These are phyloP conservation scores for Nesoenas mayeri DNA, from an alignment of 2,113 vertebrate genomes.

Conservation along the genomic window DNA sequence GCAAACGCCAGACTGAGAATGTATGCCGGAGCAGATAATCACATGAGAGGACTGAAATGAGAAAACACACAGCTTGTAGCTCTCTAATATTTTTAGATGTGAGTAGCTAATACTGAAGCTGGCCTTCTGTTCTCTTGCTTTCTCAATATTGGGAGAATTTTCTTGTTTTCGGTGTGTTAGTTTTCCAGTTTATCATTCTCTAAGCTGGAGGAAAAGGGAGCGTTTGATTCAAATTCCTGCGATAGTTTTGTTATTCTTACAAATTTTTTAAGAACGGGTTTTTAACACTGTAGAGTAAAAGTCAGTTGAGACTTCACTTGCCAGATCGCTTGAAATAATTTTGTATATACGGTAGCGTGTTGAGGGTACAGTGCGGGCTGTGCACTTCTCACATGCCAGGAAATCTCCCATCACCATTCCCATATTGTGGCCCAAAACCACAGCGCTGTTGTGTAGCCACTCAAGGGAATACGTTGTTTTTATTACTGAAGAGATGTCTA, in stretches of 20 bases:
- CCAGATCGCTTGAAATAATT: not conserved
- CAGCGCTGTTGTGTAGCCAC: not conserved
- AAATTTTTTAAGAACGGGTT: not conserved
- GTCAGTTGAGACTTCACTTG: not conserved
- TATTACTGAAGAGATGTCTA: not conserved
- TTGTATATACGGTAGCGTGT: not conserved
- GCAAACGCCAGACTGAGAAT: conserved; percentile 1
- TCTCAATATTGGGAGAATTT: not conserved
- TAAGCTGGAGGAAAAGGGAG: not conserved
- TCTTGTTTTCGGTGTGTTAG: not conserved
- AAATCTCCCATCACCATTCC: not conserved
- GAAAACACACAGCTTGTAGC: conserved; percentile 9
- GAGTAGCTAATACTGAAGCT: conserved; percentile 4
- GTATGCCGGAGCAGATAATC: conserved; percentile 20
- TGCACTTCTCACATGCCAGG: not conserved
- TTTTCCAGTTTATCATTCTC: not conserved
- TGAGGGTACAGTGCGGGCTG: not conserved
- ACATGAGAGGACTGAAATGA: conserved; percentile 11
- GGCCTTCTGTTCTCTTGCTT: not conserved
- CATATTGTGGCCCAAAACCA: accelerated
- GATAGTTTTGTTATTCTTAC: not conserved
- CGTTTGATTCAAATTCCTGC: not conserved
- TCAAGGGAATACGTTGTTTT: not conserved
- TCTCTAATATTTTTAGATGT: conserved; percentile 12
- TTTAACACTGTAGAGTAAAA: not conserved